Base-by-base conservation (phyloP, 2,797 vertebrate genomes). In the Ptychadena robeensis region DNA sequence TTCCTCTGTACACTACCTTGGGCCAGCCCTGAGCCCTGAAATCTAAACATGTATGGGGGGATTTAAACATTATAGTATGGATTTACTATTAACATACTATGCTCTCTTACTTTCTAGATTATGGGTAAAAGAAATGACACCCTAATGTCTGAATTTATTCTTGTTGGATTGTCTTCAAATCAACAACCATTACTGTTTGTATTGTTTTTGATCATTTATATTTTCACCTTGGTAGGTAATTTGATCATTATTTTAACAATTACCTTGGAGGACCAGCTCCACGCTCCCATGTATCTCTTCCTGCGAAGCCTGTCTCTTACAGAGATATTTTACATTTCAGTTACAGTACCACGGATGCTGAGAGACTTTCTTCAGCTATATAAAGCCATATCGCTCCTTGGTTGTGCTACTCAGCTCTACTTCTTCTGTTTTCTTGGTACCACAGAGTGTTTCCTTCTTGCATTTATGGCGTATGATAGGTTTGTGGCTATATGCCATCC, bases 391-490 rank as follows among this genome's bases (percentile, higher is more conserved):
- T 82, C 83, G 28, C 22, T 76, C 0, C 2, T 35, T 25, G 57
- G 61, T 30, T 86, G 86, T 25, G 34, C 75, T 31, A 3, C 27
- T n/a, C 86, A 86, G 38, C 73, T 83, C 0, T 86, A 82, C 18
- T 82, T 82, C 40, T 65, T 85, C 27, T 37, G 78, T 9, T 75
- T 82, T 44, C 48, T 63, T 76, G 73, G 71, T n/a, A 76, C 34
- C 6, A 48, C 61, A 9, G 83, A 86, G 25, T 53, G 74, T 28
- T 79, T 71, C 30, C 34, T 79, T 18, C 76, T 86, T 61, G 65
- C 80, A 8, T 44, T 72, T 3, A 86, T 86, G 86, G 77, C 86
- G 18, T 85, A 81, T 32, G 81, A 86, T 34, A 48, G 80, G 10
- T 85, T 80, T 32, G 31, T 77, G 18, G 83, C 86, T 9, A 82